These are phyloP conservation scores for Stictonetta naevosa DNA, from an alignment of 2,113 vertebrate genomes.

Conservation along the genomic window DNA sequence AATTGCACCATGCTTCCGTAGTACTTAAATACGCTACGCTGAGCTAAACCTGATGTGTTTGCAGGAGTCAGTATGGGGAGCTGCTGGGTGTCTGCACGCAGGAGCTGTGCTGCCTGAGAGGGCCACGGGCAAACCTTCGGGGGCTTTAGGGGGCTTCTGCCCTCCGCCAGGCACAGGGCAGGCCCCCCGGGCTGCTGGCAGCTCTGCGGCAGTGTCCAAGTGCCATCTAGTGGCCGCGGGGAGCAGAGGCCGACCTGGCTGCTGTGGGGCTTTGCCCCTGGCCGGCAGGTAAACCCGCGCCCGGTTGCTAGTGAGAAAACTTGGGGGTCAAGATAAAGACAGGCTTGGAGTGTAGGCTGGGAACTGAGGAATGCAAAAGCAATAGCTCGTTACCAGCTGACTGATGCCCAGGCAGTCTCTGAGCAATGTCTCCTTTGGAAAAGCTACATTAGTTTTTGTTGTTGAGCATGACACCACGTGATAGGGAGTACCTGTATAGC, in stretches of 20 bases:
- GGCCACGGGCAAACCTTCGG: too few relatives aligned
- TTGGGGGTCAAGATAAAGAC: not conserved
- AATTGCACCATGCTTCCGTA: not conserved
- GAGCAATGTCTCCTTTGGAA: not conserved
- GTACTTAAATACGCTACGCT: not conserved
- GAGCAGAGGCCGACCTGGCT: accelerated
- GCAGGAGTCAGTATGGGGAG: not conserved
- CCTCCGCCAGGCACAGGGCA: not conserved
- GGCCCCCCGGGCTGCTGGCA: not conserved
- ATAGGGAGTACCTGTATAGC: not conserved
- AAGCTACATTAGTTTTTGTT: not conserved
- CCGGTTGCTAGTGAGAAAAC: accelerated
- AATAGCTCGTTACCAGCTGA: accelerated
- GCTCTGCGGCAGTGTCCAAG: not conserved
- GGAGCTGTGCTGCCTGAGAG: not conserved
- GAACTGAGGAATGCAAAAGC: not conserved
- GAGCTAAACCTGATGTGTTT: not conserved
- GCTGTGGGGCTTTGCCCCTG: not conserved
- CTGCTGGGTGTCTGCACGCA: not conserved
- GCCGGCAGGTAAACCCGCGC: not conserved
- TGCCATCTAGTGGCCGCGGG: constrained; percentile 68
- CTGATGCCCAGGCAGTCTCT: not conserved
- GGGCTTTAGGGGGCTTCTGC: not conserved
- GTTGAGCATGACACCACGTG: accelerated
- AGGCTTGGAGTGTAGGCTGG: too few relatives aligned